Conservation (phyloP, 2,113 vertebrate genomes). For the Tachycineta bicolor region DNA sequence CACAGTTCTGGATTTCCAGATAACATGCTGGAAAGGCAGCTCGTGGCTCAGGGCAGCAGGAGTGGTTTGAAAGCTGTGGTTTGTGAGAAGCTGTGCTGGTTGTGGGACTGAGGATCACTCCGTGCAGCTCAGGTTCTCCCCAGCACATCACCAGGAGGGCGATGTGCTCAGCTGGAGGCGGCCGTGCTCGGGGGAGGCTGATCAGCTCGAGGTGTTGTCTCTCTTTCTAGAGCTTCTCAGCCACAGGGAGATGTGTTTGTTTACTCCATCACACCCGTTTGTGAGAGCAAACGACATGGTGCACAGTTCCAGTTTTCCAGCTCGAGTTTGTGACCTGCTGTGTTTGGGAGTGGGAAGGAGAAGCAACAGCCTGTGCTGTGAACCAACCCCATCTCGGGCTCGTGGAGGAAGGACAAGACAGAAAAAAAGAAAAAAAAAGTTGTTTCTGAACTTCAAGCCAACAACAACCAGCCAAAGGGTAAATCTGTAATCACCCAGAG, state of each 20-base stretch:
- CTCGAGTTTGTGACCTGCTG: background rate
- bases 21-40: accelerated
- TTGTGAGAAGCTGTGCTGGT: background rate
- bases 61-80: background rate
- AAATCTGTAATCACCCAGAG: background rate
- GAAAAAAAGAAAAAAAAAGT: no score
- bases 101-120: background rate
- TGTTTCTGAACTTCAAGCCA: background rate
- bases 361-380: background rate
- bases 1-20: background rate
- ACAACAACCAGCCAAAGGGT: background rate
- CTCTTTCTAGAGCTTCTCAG: background rate
- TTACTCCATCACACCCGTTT: background rate
- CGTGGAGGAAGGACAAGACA: accelerated
- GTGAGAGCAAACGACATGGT: accelerated
- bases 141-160: background rate
- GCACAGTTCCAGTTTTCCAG: background rate
- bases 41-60: background rate
- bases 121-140: background rate
- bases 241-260: background rate
- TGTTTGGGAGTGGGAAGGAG: background rate
- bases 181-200: background rate
- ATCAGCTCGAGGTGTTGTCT: accelerated
- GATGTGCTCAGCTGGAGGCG: background rate
- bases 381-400: background rate